Evolutionary conservation across 1,140 invertebrate species (phyloP), one percentile per base, ranked within the genome.

Genomic region (Battus philenor): DNA sequence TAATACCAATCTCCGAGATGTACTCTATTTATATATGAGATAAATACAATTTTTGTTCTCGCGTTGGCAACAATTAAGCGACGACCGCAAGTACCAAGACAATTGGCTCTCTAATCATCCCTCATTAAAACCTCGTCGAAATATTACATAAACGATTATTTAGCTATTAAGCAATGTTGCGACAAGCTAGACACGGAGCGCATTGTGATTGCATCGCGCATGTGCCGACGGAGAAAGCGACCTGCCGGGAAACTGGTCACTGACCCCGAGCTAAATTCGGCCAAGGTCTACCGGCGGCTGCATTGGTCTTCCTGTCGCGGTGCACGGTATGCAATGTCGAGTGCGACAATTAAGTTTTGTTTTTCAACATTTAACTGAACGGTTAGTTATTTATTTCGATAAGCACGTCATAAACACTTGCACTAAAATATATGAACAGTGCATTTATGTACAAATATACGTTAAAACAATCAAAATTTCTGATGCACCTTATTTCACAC

Each of bases 181-280:
- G 18, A 20, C 18, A 2, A 6, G 6, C 18, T 20, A 20, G 18
- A 20, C 18, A 20, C 18, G 2, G 6, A 20, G 2, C 30, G 38
- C 48, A 52, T 26, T 46, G 50, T 54, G 44, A 52, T 51, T 60
- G 58, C 70, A 68, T 26, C 32, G 63, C 63, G 59, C 64, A 67
- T 61, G 64, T 59, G 62, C 54, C 27, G 47, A 46, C 29, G 50
- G 71, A 69, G 79, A 80, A 81, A 80, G 73, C 79, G 63, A 68
- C 58, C 61, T 56, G 54, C 60, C 50, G 56, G 32, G 24, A 24
- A 31, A 12, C 31, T 20, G 65, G 59, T 59, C 69, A 44, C 54
- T 65, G 68, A 73, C 68, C 68, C 38, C 61, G 63, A 52, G 46
- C 59, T 68, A 68, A 81, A 81, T 78, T 81, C 75, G 77, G 77